These are phyloP conservation scores for Norana najaformis DNA, from an alignment of 2,888 invertebrate genomes.

Conservation along the genomic window DNA sequence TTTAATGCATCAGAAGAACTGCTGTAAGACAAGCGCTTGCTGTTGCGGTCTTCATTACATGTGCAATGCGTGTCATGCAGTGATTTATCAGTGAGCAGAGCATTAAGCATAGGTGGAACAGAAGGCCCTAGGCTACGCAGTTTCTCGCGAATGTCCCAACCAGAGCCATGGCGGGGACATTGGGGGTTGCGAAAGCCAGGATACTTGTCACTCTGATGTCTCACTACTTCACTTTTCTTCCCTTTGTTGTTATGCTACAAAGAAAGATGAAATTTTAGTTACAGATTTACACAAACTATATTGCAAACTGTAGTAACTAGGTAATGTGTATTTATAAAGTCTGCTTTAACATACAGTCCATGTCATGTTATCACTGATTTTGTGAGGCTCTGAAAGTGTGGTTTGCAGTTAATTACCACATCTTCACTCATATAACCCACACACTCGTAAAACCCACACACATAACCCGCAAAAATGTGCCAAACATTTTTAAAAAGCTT, in stretches of 20 bases:
- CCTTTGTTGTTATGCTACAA: not conserved
- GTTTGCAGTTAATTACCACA: not conserved
- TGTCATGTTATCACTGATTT: not conserved
- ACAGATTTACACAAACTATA: not conserved
- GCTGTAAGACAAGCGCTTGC: not conserved
- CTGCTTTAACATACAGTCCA: too few relatives aligned
- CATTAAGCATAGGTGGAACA: conserved; percentile 17
- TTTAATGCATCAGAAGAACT: not conserved
- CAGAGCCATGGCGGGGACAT: not conserved
- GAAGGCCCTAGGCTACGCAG: conserved; percentile 16
- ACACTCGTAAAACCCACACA: too few relatives aligned
- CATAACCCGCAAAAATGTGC: too few relatives aligned
- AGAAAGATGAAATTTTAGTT: not conserved
- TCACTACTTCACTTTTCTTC: not conserved
- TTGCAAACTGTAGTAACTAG: too few relatives aligned
- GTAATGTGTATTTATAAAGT: not conserved
- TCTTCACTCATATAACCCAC: too few relatives aligned
- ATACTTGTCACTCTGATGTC: not conserved
- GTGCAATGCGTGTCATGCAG: not conserved
- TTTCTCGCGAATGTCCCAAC: conserved; percentile 1
- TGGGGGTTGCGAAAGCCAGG: conserved; percentile 14
- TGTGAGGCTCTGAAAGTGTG: not conserved
- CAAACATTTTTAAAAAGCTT: too few relatives aligned
- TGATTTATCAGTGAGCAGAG: conserved; percentile 10
- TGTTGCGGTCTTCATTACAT: not conserved